phyloP scores from a whole-genome alignment of 2,113 vertebrate species.

The Campylomormyrus tamandua region DNA sequence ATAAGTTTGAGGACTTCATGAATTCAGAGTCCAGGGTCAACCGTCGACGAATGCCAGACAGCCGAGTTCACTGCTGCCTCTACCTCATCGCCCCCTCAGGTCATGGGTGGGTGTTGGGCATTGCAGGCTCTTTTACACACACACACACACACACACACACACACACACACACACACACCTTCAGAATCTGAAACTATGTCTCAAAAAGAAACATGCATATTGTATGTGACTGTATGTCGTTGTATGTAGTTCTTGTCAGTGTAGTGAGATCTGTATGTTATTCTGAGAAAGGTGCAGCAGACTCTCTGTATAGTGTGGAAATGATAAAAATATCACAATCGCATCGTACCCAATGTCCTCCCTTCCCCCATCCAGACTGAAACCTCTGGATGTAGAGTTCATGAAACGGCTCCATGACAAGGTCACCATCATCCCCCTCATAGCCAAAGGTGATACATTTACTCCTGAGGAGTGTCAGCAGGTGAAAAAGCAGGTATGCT shows the following conservation, averaged over 20 bases:
- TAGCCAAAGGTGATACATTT: neutral
- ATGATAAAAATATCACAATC: neutral
- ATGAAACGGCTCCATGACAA: neutral
- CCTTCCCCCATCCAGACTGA: neutral
- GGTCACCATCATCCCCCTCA: neutral
- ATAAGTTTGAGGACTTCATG: constrained; percentile 65
- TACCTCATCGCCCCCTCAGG: constrained; percentile 65
- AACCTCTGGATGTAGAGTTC: neutral
- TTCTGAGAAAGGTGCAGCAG: neutral
- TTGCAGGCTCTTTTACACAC: neutral
- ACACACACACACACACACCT: neutral
- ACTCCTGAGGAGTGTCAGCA: neutral
- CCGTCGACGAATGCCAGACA: constrained; percentile 61
- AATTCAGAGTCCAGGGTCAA: constrained; percentile 64
- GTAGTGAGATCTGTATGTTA: neutral
- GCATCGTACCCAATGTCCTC: neutral
- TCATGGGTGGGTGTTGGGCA: constrained; percentile 54
- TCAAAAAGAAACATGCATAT: neutral
- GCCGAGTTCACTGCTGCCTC: constrained; percentile 65
- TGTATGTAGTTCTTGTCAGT: neutral
- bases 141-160: neutral
- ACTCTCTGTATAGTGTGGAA: neutral
- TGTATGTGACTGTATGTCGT: neutral
- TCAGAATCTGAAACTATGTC: neutral
- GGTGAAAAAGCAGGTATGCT: constrained; percentile 1